phyloP scores from a whole-genome alignment of 2,113 vertebrate species.

The Procavia capensis region DNA sequence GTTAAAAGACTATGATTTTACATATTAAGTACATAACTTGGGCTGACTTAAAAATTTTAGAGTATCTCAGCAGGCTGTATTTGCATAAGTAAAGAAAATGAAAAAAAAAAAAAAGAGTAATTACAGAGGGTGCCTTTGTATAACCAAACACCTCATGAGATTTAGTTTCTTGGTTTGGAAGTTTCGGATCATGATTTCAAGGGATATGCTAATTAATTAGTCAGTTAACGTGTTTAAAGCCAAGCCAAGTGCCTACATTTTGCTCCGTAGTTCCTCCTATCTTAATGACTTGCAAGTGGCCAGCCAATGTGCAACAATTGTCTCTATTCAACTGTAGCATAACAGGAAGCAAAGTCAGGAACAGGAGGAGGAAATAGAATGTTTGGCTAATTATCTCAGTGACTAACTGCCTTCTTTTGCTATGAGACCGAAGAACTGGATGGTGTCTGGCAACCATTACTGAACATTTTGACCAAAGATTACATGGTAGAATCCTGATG shows the following conservation, averaged over 20 bases:
- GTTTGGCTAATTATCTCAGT: background rate
- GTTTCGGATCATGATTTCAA: background rate
- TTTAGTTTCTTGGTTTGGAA: background rate
- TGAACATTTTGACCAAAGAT: background rate
- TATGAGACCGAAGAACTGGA: background rate
- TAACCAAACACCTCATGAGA: background rate
- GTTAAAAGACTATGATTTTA: background rate
- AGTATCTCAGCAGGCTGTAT: background rate
- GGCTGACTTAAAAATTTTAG: background rate
- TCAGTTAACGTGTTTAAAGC: background rate
- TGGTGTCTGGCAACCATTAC: background rate
- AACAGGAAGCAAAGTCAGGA: background rate
- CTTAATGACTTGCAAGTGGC: background rate
- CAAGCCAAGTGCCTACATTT: too few relatives aligned
- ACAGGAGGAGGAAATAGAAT: background rate
- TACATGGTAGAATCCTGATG: background rate
- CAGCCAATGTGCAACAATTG: background rate
- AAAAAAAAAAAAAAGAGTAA: background rate
- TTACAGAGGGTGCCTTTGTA: background rate
- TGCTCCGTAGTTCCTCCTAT: background rate
- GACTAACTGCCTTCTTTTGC: background rate
- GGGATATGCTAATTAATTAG: background rate
- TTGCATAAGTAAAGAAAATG: background rate
- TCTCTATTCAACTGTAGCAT: background rate
- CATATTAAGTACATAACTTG: background rate